Evolutionary conservation across 2,113 vertebrate genomes (phyloP), one percentile per base, ranked within the genome.

Genomic region (Thunnus thynnus): DNA sequence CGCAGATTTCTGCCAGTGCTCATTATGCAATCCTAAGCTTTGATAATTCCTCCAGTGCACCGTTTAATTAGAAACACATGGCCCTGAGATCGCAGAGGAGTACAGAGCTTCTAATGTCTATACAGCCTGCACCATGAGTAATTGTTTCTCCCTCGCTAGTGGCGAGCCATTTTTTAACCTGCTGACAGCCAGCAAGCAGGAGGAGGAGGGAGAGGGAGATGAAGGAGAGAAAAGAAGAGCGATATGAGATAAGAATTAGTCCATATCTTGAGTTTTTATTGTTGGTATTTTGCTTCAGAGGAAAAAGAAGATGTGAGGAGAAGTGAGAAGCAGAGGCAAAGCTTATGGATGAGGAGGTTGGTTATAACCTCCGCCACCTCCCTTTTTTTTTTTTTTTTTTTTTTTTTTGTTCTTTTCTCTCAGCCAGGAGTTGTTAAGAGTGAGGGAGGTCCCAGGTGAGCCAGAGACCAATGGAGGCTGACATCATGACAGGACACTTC

Each of bases 401-500:
- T 3, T 63, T 41, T 60, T 55, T 56, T 41, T 5, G 1, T 67
- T 80, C 44, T 71, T 18, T 78, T 47, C 63, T 67, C 74, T 65
- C 48, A 55, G 85, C 84, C 67, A 64, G 82, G 62, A 90, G 85
- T 85, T 82, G 87, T 87, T 82, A 58, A 67, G 80, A 78, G 69
- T 68, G 76, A 86, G 80, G 77, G 70, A 75, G 86, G 90, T 93
- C 90, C 91, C 89, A 92, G 91, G 93, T 93, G 91, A 90, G 80
- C 83, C 32, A 0, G 76, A 88, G 91, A 84, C 78, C 90, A 62
- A 47, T 73, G 81, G 84, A 89, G 84, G 87, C 72, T 92, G 93
- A 92, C 88, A 90, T 93, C 85, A 91, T 94, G 93, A 92, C 91
- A 92, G 88, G 86, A 86, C 91, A 94, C 91, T 93, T 94, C 86